Evolutionary conservation across 2,113 vertebrate genomes (phyloP).

Genomic region (Pipa parva): DNA sequence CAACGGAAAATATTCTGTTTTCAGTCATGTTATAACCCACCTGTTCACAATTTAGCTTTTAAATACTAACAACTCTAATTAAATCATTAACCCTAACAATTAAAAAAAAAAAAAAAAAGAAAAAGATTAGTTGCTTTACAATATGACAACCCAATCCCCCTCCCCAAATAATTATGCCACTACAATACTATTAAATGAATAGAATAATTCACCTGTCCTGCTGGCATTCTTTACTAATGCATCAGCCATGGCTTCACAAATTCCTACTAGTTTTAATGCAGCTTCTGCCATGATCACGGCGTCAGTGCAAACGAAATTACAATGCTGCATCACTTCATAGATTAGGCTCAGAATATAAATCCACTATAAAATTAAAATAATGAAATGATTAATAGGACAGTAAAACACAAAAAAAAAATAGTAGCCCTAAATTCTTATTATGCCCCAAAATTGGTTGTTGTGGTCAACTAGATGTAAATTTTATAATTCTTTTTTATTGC

Average conservation of each 20-base stretch:
- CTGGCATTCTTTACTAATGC: slow-evolving; percentile 42
- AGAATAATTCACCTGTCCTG: slow-evolving; percentile 55
- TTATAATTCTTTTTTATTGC: no score
- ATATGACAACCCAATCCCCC: no score
- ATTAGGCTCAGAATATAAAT: slow-evolving; percentile 72
- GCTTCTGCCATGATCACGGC: slow-evolving; percentile 71
- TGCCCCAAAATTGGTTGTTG: background rate
- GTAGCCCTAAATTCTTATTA: background rate
- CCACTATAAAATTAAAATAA: slow-evolving; percentile 66
- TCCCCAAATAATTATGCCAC: no score
- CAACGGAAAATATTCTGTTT: no score
- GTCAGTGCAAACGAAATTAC: slow-evolving; percentile 57
- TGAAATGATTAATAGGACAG: background rate
- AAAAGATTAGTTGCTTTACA: no score
- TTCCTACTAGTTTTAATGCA: slow-evolving; percentile 59
- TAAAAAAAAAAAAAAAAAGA: no score
- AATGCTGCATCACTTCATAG: slow-evolving; percentile 71
- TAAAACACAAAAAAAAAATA: background rate
- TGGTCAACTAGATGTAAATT: no score
- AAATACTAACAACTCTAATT: no score
- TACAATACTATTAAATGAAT: no score
- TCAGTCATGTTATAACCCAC: no score
- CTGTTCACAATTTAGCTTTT: no score
- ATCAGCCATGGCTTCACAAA: slow-evolving; percentile 70
- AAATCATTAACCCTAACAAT: no score